Evolutionary conservation across 2,888 invertebrate genomes (phyloP).

Genomic region (Acleris emargana): DNA sequence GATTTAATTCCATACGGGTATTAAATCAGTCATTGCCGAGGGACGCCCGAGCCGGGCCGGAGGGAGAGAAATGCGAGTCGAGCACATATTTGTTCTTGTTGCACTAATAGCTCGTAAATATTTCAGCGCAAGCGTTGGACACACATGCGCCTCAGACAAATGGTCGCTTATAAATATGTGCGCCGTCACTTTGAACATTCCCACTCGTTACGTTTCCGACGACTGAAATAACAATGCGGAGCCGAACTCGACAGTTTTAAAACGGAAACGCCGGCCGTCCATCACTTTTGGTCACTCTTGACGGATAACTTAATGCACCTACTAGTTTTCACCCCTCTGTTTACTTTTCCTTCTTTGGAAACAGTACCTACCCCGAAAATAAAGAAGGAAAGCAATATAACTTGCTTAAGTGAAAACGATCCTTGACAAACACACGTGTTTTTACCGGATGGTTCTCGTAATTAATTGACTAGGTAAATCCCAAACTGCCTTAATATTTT

Average conservation of each 20-base stretch:
- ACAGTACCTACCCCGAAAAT: conserved; percentile 1
- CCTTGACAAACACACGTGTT: not conserved
- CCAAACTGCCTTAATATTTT: no score
- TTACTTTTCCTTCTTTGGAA: conserved; percentile 27
- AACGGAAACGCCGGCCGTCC: conserved; percentile 67
- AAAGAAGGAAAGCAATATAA: conserved; percentile 5
- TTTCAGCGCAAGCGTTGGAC: conserved; percentile 68
- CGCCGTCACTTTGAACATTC: conserved; percentile 72
- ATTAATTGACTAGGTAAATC: no score
- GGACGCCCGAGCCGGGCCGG: conserved; percentile 56
- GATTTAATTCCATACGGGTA: conserved; percentile 58
- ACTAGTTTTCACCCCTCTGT: conserved; percentile 33
- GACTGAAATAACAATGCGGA: conserved; percentile 79
- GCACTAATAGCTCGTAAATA: conserved; percentile 81
- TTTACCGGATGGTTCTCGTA: not conserved
- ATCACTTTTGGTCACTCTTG: conserved; percentile 68
- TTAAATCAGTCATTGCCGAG: conserved; percentile 74
- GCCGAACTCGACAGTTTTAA: conserved; percentile 58
- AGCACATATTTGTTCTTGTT: conserved; percentile 65
- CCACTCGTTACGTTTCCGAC: conserved; percentile 73
- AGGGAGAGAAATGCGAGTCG: conserved; percentile 49
- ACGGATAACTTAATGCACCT: conserved; percentile 50
- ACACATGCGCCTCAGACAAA: conserved; percentile 75
- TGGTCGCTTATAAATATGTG: conserved; percentile 74
- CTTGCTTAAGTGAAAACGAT: conserved; percentile 14